Conservation (phyloP, 2,797 vertebrate genomes). For the Cacajao melanocephalus region DNA sequence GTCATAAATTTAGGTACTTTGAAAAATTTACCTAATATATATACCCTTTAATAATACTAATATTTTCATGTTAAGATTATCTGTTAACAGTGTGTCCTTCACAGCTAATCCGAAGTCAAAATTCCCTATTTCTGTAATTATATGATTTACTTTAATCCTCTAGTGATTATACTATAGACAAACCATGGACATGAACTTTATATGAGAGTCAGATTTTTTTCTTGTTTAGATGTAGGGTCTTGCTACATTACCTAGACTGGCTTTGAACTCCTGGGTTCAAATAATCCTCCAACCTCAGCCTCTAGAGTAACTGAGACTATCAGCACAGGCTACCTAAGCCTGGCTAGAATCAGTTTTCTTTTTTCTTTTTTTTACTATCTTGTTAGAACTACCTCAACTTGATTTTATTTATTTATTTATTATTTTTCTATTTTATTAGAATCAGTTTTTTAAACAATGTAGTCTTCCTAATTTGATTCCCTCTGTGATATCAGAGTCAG, state of each 20-base stretch:
- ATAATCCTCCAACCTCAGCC: background rate
- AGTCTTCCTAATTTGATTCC: background rate
- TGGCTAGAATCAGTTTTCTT: background rate
- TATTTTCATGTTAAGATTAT: slow-evolving; percentile 23
- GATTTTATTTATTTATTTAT: background rate
- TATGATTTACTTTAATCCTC: background rate
- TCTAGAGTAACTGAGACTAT: background rate
- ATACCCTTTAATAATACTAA: background rate
- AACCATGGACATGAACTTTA: background rate
- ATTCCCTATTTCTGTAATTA: background rate
- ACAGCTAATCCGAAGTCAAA: background rate
- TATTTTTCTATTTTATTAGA: background rate
- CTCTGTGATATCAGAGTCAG: background rate
- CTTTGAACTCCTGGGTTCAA: background rate
- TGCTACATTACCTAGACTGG: background rate
- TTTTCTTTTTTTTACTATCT: background rate
- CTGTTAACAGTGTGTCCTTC: background rate
- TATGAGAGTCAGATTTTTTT: background rate
- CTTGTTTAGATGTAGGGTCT: background rate
- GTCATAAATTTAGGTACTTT: background rate
- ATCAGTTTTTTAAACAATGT: background rate
- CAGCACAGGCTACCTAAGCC: background rate
- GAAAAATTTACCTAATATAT: background rate
- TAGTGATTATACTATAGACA: background rate
- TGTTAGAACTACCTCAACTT: background rate